phyloP scores from a whole-genome alignment of 2,888 invertebrate genomes.

The Platypus cylindrus region DNA sequence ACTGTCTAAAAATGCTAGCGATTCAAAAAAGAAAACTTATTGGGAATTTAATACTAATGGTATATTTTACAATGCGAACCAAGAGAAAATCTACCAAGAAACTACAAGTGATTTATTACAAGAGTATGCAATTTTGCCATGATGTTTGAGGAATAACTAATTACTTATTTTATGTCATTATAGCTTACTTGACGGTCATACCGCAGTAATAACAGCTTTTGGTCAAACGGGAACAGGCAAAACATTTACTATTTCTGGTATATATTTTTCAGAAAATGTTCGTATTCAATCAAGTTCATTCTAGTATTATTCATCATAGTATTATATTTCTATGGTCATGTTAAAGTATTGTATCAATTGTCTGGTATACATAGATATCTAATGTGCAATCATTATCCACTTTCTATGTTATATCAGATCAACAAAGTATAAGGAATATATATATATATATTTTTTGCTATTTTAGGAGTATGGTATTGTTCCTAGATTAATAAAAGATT shows the following conservation, averaged over 20 bases:
- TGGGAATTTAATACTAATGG: constrained; percentile 34
- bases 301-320: too few species aligned
- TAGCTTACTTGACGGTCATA: constrained; percentile 20
- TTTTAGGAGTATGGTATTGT: constrained; percentile 27
- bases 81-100: constrained; percentile 28
- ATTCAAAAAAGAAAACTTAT: constrained; percentile 23
- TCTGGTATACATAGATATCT: too few species aligned
- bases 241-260: constrained; percentile 28
- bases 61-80: constrained; percentile 31
- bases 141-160: too few species aligned
- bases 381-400: too few species aligned
- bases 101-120: constrained; percentile 28
- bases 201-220: constrained; percentile 30
- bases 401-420: too few species aligned
- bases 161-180: constrained; percentile 7
- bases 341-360: too few species aligned
- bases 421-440: too few species aligned
- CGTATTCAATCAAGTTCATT: not conserved
- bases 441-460: too few species aligned
- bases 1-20: constrained; percentile 17
- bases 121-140: constrained; percentile 23
- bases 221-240: constrained; percentile 37
- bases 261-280: constrained; percentile 20
- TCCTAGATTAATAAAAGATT: constrained; percentile 29
- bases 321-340: too few species aligned